Evolutionary conservation across 2,113 vertebrate genomes (phyloP), one percentile per base, ranked within the genome.

Genomic region (Brachyhypopomus gauderio): DNA sequence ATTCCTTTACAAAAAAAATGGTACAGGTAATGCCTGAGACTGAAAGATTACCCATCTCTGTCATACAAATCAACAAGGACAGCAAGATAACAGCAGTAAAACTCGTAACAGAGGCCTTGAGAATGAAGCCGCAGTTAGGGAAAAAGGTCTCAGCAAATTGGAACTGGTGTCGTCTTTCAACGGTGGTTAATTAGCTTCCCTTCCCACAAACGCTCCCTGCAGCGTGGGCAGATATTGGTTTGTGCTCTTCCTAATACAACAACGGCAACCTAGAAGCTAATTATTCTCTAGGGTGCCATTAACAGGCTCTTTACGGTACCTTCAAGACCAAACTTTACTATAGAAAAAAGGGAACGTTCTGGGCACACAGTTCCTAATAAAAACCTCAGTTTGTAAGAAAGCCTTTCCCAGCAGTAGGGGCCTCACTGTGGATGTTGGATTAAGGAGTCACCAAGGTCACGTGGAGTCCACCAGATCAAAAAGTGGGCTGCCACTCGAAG

Each of bases 201-300:
- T 36, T 38, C 67, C 75, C 79, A 75, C 75, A 71, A 66, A 59
- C 75, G 58, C 60, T 79, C 71, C 69, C 23, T 34, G 71, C 73
- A 48, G 60, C 70, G 76, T 77, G 66, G 67, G 41, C 45, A 76
- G 72, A 74, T 41, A n/a, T 56, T 34, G 38, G 36, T 82, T 67
- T 62, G 55, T 20, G 55, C 66, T 11, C 58, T 45, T 66, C 52
- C 75, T 23, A 25, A 80, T 59, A 58, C 64, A 80, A 71, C 25
- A 62, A 63, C 56, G 20, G 48, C n/a, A 76, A 70, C 71, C 76
- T 67, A 30, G 45, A 34, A 70, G 67, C 60, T 79, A 83, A 84
- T 84, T 71, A 72, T 48, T 69, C 72, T 56, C 71, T 56, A 48
- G 60, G 70, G 45, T 55, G 71, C 48, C 20, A 20, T 63, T 62